A percentile compares a stretch with the other conserved stretches of the same genome.
These are phyloP conservation scores for Drosophila repleta DNA, from an alignment of 1,140 invertebrate genomes.

Conservation along the genomic window DNA sequence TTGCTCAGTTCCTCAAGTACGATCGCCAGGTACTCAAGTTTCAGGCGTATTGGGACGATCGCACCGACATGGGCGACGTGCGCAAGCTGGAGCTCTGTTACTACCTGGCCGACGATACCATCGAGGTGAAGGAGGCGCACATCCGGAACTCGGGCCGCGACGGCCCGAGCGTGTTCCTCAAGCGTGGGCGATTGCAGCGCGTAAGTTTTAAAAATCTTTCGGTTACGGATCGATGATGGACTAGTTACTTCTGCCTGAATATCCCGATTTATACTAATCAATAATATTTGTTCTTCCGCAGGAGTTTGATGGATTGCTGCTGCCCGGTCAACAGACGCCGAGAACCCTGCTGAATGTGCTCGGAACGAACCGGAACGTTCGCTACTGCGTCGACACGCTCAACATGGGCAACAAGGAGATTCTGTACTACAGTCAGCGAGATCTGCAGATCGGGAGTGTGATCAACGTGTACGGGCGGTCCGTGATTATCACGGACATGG, in stretches of 20 bases:
- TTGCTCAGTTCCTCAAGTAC: slow-evolving; percentile 90
- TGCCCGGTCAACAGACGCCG: slow-evolving; percentile 87
- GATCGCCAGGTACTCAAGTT: slow-evolving; percentile 93
- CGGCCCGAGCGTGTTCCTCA: slow-evolving; percentile 89
- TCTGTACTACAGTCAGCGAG: slow-evolving; percentile 87
- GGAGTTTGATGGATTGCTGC: slow-evolving; percentile 84
- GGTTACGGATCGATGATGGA: neutral
- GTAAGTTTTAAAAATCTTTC: slow-evolving; percentile 58
- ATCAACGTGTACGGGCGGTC: slow-evolving; percentile 92
- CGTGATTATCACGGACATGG: slow-evolving; percentile 89
- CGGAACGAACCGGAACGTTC: slow-evolving; percentile 85
- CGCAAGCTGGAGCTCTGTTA: slow-evolving; percentile 91
- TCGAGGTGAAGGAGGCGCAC: slow-evolving; percentile 93
- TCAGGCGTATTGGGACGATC: slow-evolving; percentile 95
- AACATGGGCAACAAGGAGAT: slow-evolving; percentile 84
- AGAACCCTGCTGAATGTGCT: slow-evolving; percentile 90
- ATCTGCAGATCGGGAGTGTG: slow-evolving; percentile 91
- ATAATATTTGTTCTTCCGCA: slow-evolving; percentile 10
- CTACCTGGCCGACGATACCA: slow-evolving; percentile 94
- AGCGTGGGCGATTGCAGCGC: slow-evolving; percentile 91
- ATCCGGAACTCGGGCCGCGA: slow-evolving; percentile 88
- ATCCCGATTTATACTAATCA: neutral
- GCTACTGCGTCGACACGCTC: slow-evolving; percentile 87
- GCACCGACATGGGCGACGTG: slow-evolving; percentile 88
- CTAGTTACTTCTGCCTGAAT: neutral